These are phyloP conservation scores for Euphonia xanthogaster DNA, from an alignment of 2,797 vertebrate genomes.

Conservation along the genomic window DNA sequence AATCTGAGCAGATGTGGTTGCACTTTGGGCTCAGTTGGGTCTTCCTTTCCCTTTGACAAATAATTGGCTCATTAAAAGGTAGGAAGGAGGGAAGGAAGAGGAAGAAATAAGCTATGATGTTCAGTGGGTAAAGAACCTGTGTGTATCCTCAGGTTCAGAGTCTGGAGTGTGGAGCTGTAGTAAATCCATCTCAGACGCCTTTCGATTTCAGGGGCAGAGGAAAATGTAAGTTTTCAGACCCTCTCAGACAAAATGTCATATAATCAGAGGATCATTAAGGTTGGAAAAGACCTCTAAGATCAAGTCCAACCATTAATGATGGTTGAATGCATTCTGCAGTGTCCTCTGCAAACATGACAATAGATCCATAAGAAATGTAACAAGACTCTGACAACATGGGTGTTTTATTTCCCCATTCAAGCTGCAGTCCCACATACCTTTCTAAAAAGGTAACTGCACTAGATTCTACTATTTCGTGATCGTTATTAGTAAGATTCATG, in stretches of 20 bases:
- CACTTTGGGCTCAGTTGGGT: not conserved
- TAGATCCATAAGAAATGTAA: not conserved
- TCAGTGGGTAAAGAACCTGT: not conserved
- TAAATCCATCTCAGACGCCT: not conserved
- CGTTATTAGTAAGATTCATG: not conserved
- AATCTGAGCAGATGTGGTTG: not conserved
- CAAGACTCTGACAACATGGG: not conserved
- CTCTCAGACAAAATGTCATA: not conserved
- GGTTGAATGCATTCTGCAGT: not conserved
- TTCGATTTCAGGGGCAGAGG: not conserved
- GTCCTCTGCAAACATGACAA: not conserved
- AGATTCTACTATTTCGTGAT: not conserved
- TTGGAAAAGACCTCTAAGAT: not conserved
- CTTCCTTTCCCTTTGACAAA: not conserved
- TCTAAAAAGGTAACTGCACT: not conserved
- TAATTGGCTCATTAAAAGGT: not conserved
- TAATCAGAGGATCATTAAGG: not conserved
- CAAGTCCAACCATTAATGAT: not conserved
- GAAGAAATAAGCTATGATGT: not conserved
- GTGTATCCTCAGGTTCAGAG: not conserved
- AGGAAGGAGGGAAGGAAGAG: not conserved
- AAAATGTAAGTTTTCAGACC: not conserved
- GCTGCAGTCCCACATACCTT: not conserved
- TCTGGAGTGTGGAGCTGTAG: not conserved
- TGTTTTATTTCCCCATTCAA: not conserved